Evolutionary conservation across 2,888 invertebrate genomes (phyloP).

Genomic region (Subacronicta megacephala): DNA sequence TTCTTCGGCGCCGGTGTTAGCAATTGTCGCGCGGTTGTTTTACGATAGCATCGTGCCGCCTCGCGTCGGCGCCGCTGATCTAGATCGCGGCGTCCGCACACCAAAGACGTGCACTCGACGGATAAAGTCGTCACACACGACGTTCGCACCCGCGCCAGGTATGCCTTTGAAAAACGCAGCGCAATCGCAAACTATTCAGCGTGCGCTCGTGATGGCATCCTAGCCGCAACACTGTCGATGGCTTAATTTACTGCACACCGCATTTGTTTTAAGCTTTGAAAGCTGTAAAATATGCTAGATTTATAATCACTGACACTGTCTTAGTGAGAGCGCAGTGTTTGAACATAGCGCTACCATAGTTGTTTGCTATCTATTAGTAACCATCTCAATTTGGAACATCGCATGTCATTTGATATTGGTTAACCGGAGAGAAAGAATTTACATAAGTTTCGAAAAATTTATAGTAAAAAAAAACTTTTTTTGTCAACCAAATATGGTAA

Average conservation of each 20-base stretch:
- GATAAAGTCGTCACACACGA: conserved; percentile 86
- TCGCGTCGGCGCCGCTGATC: conserved; percentile 80
- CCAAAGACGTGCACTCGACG: conserved; percentile 83
- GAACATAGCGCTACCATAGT: conserved; percentile 35
- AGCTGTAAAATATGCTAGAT: conserved; percentile 56
- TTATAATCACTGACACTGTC: conserved; percentile 39
- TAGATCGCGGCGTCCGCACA: conserved; percentile 83
- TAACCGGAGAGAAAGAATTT: no score
- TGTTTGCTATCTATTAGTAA: conserved; percentile 24
- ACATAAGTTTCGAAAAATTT: no score
- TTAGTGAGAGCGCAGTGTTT: conserved; percentile 25
- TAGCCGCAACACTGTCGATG: conserved; percentile 68
- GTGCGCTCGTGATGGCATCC: conserved; percentile 81
- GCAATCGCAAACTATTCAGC: conserved; percentile 65
- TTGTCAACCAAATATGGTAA: no score
- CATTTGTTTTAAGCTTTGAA: conserved; percentile 51
- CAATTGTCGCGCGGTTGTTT: conserved; percentile 85
- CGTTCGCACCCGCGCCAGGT: conserved; percentile 76
- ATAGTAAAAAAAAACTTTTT: no score
- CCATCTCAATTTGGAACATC: conserved; percentile 16
- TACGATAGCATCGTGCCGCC: conserved; percentile 83
- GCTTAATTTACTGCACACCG: conserved; percentile 56
- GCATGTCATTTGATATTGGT: conserved; percentile 14
- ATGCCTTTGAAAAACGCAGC: conserved; percentile 83
- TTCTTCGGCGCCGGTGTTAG: conserved; percentile 81